Evolutionary conservation across 2,113 vertebrate species (phyloP).

Genomic region (Crotalus horridus): DNA sequence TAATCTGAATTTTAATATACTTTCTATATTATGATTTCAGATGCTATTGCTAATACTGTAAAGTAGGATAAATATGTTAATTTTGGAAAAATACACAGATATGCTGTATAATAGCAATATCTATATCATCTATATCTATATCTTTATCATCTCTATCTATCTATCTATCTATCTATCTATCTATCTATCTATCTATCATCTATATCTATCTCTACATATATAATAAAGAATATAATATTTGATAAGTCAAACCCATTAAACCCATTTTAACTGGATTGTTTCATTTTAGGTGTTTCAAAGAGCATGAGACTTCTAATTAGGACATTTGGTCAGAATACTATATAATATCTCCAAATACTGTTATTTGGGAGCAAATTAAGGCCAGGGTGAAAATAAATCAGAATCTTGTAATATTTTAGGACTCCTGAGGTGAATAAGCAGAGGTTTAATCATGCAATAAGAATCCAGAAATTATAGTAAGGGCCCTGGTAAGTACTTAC

Average conservation of each 20-base stretch:
- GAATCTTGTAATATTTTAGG: background rate
- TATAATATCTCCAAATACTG: no score
- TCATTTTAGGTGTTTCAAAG: background rate
- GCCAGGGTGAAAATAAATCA: background rate
- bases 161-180: no score
- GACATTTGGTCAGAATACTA: background rate
- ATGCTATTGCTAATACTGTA: background rate
- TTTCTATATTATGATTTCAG: background rate
- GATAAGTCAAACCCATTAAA: background rate
- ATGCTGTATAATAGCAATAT: background rate
- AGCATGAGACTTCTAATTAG: background rate
- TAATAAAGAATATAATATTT: background rate
- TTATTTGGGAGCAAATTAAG: background rate
- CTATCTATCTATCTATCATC: no score
- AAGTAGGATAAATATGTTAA: background rate
- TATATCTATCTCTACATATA: background rate
- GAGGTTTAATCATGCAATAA: background rate
- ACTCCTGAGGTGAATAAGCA: background rate
- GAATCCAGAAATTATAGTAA: background rate
- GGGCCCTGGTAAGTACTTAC: background rate
- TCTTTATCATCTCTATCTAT: no score
- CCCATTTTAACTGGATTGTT: background rate
- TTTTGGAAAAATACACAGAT: background rate
- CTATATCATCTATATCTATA: background rate
- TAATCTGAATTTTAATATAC: background rate